phyloP scores from a whole-genome alignment of 2,797 vertebrate species.

The Tragelaphus oryx region DNA sequence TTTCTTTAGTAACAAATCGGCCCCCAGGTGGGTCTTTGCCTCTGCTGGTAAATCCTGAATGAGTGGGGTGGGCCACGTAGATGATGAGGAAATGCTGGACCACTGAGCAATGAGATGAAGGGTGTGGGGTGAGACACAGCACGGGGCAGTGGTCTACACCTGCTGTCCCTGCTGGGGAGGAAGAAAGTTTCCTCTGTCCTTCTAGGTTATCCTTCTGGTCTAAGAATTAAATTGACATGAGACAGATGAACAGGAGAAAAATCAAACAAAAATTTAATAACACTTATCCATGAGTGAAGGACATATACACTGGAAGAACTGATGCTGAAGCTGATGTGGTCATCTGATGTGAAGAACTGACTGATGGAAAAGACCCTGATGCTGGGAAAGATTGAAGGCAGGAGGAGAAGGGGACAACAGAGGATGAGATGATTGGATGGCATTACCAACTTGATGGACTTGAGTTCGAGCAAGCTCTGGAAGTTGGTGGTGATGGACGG shows the following conservation, averaged over 20 bases:
- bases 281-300: background rate
- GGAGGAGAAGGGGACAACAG: background rate
- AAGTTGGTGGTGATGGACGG: background rate
- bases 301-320: background rate
- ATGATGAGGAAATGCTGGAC: background rate
- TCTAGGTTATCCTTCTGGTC: background rate
- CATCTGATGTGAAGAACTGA: background rate
- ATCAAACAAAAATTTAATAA: background rate
- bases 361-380: background rate
- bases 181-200: background rate
- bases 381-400: background rate
- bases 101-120: background rate
- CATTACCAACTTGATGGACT: background rate
- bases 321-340: background rate
- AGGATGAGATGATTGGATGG: background rate
- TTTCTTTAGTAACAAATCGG: background rate
- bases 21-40: background rate
- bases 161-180: background rate
- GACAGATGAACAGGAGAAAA: background rate
- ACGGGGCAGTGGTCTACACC: accelerated
- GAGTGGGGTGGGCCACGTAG: background rate
- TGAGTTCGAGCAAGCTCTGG: background rate
- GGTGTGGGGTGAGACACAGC: background rate
- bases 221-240: background rate
- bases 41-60: background rate